These are phyloP conservation scores for Lypha dubia DNA, from an alignment of 2,888 invertebrate genomes.

Conservation along the genomic window DNA sequence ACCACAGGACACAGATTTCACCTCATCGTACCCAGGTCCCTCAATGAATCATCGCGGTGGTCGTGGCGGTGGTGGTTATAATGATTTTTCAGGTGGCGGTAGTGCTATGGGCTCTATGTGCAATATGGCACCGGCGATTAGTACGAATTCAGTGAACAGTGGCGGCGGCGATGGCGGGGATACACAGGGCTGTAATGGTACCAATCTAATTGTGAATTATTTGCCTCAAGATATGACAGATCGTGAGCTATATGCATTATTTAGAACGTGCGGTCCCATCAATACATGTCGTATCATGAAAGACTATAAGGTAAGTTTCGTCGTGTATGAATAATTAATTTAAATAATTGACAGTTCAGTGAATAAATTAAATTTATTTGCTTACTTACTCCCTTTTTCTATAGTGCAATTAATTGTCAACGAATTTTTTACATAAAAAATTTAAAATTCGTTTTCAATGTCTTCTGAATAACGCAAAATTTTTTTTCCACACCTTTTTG, in stretches of 20 bases:
- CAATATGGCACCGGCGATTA: conserved; percentile 78
- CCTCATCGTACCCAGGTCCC: conserved; percentile 82
- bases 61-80: conserved; percentile 81
- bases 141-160: conserved; percentile 79
- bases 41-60: conserved; percentile 80
- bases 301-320: conserved; percentile 90
- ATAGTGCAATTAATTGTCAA: too few relatives aligned
- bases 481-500: too few relatives aligned
- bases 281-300: conserved; percentile 96
- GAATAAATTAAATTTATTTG: too few relatives aligned
- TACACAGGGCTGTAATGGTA: conserved; percentile 83
- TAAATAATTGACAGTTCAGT: too few relatives aligned
- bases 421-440: too few relatives aligned
- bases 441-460: too few relatives aligned
- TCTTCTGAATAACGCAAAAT: too few relatives aligned
- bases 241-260: conserved; percentile 94
- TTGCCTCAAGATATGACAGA: conserved; percentile 97
- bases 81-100: conserved; percentile 80
- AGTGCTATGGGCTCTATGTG: conserved; percentile 79
- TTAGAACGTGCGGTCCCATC: conserved; percentile 93
- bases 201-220: conserved; percentile 97
- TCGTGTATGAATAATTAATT: background rate
- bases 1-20: conserved; percentile 84
- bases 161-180: conserved; percentile 77
- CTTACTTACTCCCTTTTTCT: too few relatives aligned